Base-by-base conservation (phyloP, 1,140 invertebrate genomes). In the Dinoponera quadriceps region DNA sequence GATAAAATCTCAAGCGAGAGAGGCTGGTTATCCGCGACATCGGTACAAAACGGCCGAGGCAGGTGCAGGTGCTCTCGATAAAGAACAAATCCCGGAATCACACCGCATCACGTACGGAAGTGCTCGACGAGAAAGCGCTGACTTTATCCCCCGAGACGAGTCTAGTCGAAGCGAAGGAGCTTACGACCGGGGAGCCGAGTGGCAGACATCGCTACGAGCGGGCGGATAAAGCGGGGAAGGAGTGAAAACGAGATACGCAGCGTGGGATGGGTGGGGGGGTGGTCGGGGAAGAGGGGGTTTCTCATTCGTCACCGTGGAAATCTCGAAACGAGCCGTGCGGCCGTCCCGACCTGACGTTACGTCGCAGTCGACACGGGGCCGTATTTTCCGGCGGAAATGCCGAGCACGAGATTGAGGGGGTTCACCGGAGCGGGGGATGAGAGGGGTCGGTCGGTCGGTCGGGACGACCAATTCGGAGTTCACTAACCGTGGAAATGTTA, bases 401-500 rank as follows among this genome's bases (percentile, higher is more conserved):
- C 29, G 69, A 33, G 82, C 83, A 62, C 85, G 54, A 87, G 81
- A 88, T 82, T 87, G 69, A 87, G 77, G 62, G 82, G 27, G 71
- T 73, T 78, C 59, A 55, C 55, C 55, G 73, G 55, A 75, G 38
- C 38, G 29, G 7, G 29, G 16, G 62, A 22, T 7, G 29, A 22
- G 51, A 7, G 16, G 63, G 73, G 14, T 51, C n/a, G 48, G 9
- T 11, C 22, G 51, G 38, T 44, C 38, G 38, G 9, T 11, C 22
- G 51, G 75, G 33, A 59, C 51, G 69, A 85, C 55, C 86, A 75
- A 88, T 88, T 80, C 69, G 60, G 68, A 81, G 86, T 88, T 88
- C 86, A 88, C 86, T 88, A 82, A 88, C 83, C 87, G 87, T 88
- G 74, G 78, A 88, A 88, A 88, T 51, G 82, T 38, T 83, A 65